These are phyloP conservation scores for Dromius quadrimaculatus DNA, from an alignment of 2,888 invertebrate species.

Conservation along the genomic window DNA sequence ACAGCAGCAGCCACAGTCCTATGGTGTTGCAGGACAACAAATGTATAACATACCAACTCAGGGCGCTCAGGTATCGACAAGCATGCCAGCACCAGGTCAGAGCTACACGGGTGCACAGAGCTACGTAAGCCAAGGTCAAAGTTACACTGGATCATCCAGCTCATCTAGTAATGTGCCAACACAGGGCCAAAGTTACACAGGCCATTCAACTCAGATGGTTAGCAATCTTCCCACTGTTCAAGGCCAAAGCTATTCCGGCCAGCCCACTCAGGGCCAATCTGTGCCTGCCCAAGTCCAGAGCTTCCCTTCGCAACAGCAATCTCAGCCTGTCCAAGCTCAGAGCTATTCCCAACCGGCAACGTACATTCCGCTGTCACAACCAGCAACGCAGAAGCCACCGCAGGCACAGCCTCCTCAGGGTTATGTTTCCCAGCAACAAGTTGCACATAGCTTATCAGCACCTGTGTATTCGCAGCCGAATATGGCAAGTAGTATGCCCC, in stretches of 20 bases:
- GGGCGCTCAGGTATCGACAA: not conserved
- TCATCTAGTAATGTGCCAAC: slow-evolving; percentile 47
- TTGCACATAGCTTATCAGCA: slow-evolving; percentile 69
- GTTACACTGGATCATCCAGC: slow-evolving; percentile 29
- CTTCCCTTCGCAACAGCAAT: slow-evolving; percentile 49
- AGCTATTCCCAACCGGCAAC: slow-evolving; percentile 28
- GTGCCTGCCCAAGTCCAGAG: slow-evolving; percentile 48
- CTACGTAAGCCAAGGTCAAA: slow-evolving; percentile 36
- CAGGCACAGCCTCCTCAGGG: slow-evolving; percentile 52
- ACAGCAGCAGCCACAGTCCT: slow-evolving; percentile 25
- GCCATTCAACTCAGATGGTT: slow-evolving; percentile 42
- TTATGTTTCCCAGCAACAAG: slow-evolving; percentile 63
- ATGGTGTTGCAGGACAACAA: not conserved
- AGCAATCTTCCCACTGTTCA: slow-evolving; percentile 29
- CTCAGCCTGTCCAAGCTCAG: slow-evolving; percentile 42
- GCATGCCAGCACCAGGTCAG: slow-evolving; percentile 22
- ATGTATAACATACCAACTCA: slow-evolving; percentile 4
- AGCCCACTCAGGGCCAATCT: slow-evolving; percentile 46
- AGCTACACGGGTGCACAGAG: slow-evolving; percentile 5
- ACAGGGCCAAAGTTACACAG: slow-evolving; percentile 46
- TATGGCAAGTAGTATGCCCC: slow-evolving; percentile 65
- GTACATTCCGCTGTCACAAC: slow-evolving; percentile 54
- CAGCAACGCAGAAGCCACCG: slow-evolving; percentile 36
- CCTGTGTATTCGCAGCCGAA: slow-evolving; percentile 64
- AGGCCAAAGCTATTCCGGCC: slow-evolving; percentile 46